Evolutionary conservation across 2,888 invertebrate genomes (phyloP), one percentile per base, ranked within the genome.

Genomic region (Agapetus fuscipes): DNA sequence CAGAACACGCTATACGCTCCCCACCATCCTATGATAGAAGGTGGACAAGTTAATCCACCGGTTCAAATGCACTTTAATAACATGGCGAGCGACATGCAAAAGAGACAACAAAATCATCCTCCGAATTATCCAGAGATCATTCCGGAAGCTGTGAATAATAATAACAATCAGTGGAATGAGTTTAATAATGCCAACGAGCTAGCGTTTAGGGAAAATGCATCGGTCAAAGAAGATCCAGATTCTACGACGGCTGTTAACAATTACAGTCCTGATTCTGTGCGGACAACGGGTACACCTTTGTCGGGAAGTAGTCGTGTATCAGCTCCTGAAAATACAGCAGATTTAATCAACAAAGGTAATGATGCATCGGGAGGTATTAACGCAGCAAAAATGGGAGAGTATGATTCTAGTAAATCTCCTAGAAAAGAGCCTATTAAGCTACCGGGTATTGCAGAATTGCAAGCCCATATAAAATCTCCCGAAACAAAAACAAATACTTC

Each of bases 141-240:
- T 25, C 48, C 52, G 3, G 25, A 34, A 15, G 40, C 49, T 11
- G n/a, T n/a, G n/a, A n/a, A n/a, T n/a, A n/a, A n/a, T n/a, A n/a
- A n/a, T n/a, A 50, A 58, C 41, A 62, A 61, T 43, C 68, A 66
- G 30, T 71, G 70, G 70, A 59, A 64, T 2, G 70, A 70, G 46
- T 70, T 68, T 48, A 56, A 58, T 27, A 62, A 61, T 39, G 43
- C 62, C 3, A 69, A 69, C 54, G 57, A 66, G 31, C 70, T 70
- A 38, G 64, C 57, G 38, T 50, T 46, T 33, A 46, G 34, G 36
- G 60, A 61, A 20, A 69, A 72, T 47, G 73, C 32, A 20, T 40
- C 71, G n/a, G 64, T 72, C 1, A 82, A 82, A 56, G 82, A 82
- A 49, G 83, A 82, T 52, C 83, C 83, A 0, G 83, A 83, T 53